These are phyloP conservation scores for Balanococcus diminutus DNA, from an alignment of 2,888 invertebrate genomes.

Conservation along the genomic window DNA sequence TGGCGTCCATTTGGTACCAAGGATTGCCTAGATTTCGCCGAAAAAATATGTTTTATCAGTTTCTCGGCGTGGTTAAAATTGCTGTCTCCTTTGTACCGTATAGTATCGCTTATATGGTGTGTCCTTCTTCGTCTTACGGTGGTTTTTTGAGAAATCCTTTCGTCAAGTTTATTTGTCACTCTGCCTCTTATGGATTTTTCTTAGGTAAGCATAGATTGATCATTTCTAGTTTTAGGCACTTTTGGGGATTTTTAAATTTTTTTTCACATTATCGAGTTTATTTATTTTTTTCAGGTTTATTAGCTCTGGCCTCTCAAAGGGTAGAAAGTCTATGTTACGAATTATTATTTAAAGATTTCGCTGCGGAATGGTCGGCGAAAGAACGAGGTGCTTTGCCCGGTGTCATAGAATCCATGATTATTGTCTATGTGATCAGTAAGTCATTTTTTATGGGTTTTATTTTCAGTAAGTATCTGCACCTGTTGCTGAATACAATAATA, in stretches of 20 bases:
- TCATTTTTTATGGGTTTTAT: slow-evolving; percentile 55
- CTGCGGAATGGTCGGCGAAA: slow-evolving; percentile 77
- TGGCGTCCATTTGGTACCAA: slow-evolving; percentile 98
- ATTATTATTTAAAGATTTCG: slow-evolving; percentile 78
- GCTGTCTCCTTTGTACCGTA: slow-evolving; percentile 93
- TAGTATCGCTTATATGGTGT: slow-evolving; percentile 88
- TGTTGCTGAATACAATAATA: neutral
- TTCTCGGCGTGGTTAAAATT: slow-evolving; percentile 82
- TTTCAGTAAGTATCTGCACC: neutral
- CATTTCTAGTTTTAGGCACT: no score
- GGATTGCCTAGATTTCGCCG: slow-evolving; percentile 95
- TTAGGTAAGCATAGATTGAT: slow-evolving; percentile 92
- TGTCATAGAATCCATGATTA: slow-evolving; percentile 79
- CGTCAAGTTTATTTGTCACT: slow-evolving; percentile 97
- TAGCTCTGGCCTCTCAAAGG: slow-evolving; percentile 92
- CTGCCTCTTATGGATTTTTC: slow-evolving; percentile 94
- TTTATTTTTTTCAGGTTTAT: slow-evolving; percentile 72
- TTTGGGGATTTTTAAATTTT: no score
- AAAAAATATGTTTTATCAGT: slow-evolving; percentile 86
- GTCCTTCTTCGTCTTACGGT: slow-evolving; percentile 86
- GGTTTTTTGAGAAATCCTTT: slow-evolving; percentile 95
- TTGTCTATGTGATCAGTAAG: slow-evolving; percentile 87
- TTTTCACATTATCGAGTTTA: neutral
- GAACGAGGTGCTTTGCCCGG: slow-evolving; percentile 81
- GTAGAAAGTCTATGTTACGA: slow-evolving; percentile 82